Conservation (phyloP, 2,113 vertebrate genomes). For the Ophiodon elongatus region DNA sequence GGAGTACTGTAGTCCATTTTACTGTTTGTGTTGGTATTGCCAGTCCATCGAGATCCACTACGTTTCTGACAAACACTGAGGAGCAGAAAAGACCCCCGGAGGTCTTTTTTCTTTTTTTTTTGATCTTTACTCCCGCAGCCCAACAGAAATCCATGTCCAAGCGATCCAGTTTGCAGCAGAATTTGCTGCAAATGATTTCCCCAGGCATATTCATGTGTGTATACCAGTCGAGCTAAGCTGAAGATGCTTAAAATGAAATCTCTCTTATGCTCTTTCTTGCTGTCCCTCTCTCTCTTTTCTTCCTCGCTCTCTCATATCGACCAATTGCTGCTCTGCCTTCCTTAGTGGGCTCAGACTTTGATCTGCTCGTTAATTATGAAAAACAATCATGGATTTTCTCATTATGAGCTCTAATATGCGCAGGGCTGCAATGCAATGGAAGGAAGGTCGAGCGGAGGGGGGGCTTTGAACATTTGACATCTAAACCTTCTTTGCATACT, state of each 20-base stretch:
- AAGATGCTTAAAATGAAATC: constrained; percentile 67
- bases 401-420: constrained; percentile 81
- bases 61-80: constrained; percentile 38
- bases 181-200: constrained; percentile 78
- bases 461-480: constrained; percentile 43
- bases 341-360: constrained; percentile 80
- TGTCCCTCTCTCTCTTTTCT: background rate
- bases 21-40: constrained; percentile 8
- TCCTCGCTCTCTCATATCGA: constrained; percentile 56
- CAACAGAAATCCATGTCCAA: constrained; percentile 70
- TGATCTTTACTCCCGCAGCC: constrained; percentile 58
- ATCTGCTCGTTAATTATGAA: constrained; percentile 84
- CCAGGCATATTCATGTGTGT: constrained; percentile 63
- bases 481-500: constrained; percentile 32
- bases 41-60: constrained; percentile 7
- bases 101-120: constrained; percentile 39
- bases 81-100: constrained; percentile 28
- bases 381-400: constrained; percentile 83
- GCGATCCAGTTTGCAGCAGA: constrained; percentile 62
- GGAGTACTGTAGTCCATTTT: constrained; percentile 10
- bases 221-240: constrained; percentile 57
- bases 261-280: constrained; percentile 59
- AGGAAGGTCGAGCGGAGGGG: constrained; percentile 55
- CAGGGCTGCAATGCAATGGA: constrained; percentile 57
- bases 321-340: constrained; percentile 65